Evolutionary conservation across 2,113 vertebrate species (phyloP).

Genomic region (Leptocoma aspasia): DNA sequence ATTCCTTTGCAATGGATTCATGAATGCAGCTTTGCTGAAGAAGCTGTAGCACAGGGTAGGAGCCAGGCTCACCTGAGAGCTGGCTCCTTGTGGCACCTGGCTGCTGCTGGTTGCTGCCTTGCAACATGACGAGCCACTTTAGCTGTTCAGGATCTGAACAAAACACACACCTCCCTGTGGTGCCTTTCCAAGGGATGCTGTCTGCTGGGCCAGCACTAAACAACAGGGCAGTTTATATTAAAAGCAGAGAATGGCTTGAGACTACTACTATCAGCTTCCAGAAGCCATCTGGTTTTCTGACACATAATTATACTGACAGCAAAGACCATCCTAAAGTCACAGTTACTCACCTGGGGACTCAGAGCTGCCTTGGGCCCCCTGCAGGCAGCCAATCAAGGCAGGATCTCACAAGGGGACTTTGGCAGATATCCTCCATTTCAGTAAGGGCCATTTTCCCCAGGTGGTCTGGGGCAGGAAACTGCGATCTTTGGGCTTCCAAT

Average conservation of each 20-base stretch:
- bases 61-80: not conserved
- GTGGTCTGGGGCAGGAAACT: not conserved
- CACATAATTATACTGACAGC: not conserved
- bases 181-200: not conserved
- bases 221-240: not conserved
- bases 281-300: not conserved
- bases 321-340: not conserved
- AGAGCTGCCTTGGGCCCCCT: not conserved
- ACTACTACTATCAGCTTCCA: not conserved
- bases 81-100: not conserved
- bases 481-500: not conserved
- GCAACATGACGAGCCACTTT: fast-evolving
- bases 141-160: not conserved
- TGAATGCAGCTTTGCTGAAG: not conserved
- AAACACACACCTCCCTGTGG: fast-evolving
- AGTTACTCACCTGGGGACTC: not conserved
- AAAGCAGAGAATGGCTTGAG: not conserved
- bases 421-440: not conserved
- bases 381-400: not conserved
- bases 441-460: not conserved
- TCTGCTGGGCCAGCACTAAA: not conserved
- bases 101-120: not conserved
- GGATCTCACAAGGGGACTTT: not conserved
- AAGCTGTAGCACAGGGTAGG: not conserved
- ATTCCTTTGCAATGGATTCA: not conserved